phyloP scores from a whole-genome alignment of 2,888 invertebrate genomes.

The Oxytorus armatus region DNA sequence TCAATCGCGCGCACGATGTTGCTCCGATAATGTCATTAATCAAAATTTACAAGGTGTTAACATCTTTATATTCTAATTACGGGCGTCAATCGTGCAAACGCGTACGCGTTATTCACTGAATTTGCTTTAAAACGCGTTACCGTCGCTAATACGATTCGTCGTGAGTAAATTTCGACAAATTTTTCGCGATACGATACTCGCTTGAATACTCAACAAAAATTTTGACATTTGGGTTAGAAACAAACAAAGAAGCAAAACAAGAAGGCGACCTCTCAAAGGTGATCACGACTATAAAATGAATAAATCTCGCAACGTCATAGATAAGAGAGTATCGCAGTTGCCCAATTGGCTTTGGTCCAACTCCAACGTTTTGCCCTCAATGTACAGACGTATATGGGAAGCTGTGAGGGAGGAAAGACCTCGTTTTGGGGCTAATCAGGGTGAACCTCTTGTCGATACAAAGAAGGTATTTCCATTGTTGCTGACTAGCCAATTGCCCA shows the following conservation, averaged over 20 bases:
- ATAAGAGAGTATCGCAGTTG: conserved; percentile 80
- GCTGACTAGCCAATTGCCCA: conserved; percentile 84
- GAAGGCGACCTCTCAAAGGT: too few species aligned
- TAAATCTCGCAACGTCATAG: conserved; percentile 73
- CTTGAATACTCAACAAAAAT: too few species aligned
- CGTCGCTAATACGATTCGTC: neutral
- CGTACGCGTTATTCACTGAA: conserved; percentile 54
- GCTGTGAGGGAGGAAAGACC: conserved; percentile 81
- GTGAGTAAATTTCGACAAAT: neutral
- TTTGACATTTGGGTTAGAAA: conserved; percentile 24
- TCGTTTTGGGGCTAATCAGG: conserved; percentile 72
- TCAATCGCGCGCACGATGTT: conserved; percentile 46
- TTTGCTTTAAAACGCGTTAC: neutral
- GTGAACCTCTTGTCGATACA: conserved; percentile 82
- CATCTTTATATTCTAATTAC: conserved; percentile 44
- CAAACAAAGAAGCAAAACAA: conserved; percentile 2
- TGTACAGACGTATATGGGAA: conserved; percentile 84
- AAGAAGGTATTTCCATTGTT: conserved; percentile 84
- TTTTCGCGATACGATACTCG: neutral
- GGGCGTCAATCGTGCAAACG: conserved; percentile 49
- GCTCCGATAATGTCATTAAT: conserved; percentile 61
- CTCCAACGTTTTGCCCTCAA: conserved; percentile 82
- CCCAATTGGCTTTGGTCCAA: conserved; percentile 84
- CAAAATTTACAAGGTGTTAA: conserved; percentile 33
- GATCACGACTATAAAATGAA: too few species aligned